A percentile compares a stretch with the other conserved stretches of the same genome.
These are phyloP conservation scores for Lasioglossum calceatum DNA, from an alignment of 2,888 invertebrate genomes.

Conservation along the genomic window DNA sequence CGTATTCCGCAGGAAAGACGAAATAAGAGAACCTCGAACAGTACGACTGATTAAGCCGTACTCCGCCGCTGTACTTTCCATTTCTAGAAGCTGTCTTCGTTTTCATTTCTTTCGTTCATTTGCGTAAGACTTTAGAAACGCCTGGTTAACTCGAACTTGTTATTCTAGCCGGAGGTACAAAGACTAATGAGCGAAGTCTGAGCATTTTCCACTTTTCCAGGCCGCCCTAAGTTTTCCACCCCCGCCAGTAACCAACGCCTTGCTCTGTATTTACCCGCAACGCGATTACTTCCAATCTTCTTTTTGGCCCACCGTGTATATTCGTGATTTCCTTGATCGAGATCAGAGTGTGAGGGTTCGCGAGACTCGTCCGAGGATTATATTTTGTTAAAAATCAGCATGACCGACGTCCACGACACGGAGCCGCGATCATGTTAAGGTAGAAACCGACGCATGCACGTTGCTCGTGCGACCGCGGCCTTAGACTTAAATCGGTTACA, in stretches of 20 bases:
- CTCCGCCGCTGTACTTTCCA: constrained; percentile 59
- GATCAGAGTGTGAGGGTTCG: background rate
- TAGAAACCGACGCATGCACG: background rate
- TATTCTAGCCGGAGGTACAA: constrained; percentile 67
- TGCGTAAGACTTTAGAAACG: constrained; percentile 67
- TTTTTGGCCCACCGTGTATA: background rate
- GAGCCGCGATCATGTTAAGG: background rate
- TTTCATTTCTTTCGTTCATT: constrained; percentile 66
- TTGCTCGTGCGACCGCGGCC: constrained; percentile 16
- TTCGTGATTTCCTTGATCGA: background rate
- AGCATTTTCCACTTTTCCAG: constrained; percentile 66
- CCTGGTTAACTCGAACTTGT: constrained; percentile 72
- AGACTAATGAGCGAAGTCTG: constrained; percentile 70
- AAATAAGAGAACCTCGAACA: constrained; percentile 61
- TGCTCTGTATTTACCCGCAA: constrained; percentile 34
- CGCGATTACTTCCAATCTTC: background rate
- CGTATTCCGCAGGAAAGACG: constrained; percentile 47
- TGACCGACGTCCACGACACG: background rate
- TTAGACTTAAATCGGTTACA: constrained; percentile 36
- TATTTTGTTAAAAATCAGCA: constrained; percentile 2
- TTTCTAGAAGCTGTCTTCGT: constrained; percentile 54
- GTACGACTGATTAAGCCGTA: constrained; percentile 67
- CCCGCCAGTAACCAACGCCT: background rate
- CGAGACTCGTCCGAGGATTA: background rate
- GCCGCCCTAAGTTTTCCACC: constrained; percentile 11